Base-by-base conservation (phyloP, 30 jellyfish, hydroid and myxozoan species). In the Hydractinia symbiolongicarpus region DNA sequence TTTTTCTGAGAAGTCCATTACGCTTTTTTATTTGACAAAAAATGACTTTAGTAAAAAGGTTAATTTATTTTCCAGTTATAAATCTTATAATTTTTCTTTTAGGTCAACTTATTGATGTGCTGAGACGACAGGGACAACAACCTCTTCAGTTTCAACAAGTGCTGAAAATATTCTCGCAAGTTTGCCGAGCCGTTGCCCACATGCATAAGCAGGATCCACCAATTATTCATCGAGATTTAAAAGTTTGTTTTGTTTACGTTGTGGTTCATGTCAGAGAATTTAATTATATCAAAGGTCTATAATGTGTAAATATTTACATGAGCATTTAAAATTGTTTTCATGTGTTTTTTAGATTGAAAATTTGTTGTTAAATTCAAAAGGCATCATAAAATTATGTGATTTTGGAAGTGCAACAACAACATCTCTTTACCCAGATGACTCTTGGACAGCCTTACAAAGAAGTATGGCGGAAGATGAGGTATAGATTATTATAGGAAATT, bases 391-490 rank as follows among this genome's bases (percentile, higher is more conserved):
- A 66, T 95, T 90, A 5, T 90, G 97, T 82, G 97, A 90, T 79
- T 90, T 90, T 90, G 97, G 97, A 11, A 85, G 96, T 83, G 86
- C 97, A 49, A 85, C 97, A 8, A 82, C 91, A 13, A 77, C 67
- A 40, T 83, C 94, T 51, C 55, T 90, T 51, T 83, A 62, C 55
- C 97, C 97, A 55, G 95, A 90, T 82, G 86, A 68, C 16, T 51
- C 81, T 52, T 90, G 97, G 97, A 76, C 97, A 13, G 95, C 97
- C 6, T 61, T 90, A 55, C 94, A 90, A 71, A 85, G 97, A 77
- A 73, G 96, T 79, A 66, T 86, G 60, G 96, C 97, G 57, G 97
- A 90, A 77, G 96, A 90, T 73, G 97, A 90, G 94, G 97, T 82
- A 54, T 58, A 58, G 69, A 58, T 58, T 58, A 58, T 58, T 11